Conservation (phyloP, 2,113 vertebrate species). For the Turdus rufiventris region DNA sequence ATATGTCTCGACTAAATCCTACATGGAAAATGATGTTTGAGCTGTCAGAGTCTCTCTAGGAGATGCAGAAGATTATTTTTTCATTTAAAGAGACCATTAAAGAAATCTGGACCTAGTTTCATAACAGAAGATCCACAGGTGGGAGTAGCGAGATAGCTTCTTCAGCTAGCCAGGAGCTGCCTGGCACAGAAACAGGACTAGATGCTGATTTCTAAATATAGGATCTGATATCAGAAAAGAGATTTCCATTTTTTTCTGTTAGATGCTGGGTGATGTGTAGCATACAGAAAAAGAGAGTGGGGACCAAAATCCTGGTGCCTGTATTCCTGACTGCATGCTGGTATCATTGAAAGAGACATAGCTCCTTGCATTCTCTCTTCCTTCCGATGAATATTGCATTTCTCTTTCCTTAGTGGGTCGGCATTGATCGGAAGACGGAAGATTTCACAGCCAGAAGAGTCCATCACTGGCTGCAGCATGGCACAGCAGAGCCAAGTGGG, state of each 20-base stretch:
- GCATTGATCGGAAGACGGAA: fast-evolving
- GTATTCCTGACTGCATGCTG: background rate
- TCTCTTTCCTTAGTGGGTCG: background rate
- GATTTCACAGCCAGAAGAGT: background rate
- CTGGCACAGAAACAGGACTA: background rate
- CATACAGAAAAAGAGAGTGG: background rate
- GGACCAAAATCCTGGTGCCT: background rate
- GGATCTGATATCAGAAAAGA: background rate
- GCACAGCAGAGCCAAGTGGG: background rate
- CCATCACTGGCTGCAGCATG: background rate
- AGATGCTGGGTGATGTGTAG: background rate
- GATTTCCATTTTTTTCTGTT: background rate
- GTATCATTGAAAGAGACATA: background rate
- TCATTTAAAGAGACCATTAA: background rate
- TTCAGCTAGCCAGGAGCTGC: background rate
- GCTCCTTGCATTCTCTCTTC: background rate
- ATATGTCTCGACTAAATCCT: background rate
- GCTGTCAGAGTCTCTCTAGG: background rate
- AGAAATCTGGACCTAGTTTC: background rate
- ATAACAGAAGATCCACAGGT: slow-evolving; percentile 16
- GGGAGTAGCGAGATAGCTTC: background rate
- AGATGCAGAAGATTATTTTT: background rate
- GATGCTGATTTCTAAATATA: background rate
- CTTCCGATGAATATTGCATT: background rate
- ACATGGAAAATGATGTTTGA: background rate